These are phyloP conservation scores for Schizotus pectinicornis DNA, from an alignment of 2,888 invertebrate species.

Conservation along the genomic window DNA sequence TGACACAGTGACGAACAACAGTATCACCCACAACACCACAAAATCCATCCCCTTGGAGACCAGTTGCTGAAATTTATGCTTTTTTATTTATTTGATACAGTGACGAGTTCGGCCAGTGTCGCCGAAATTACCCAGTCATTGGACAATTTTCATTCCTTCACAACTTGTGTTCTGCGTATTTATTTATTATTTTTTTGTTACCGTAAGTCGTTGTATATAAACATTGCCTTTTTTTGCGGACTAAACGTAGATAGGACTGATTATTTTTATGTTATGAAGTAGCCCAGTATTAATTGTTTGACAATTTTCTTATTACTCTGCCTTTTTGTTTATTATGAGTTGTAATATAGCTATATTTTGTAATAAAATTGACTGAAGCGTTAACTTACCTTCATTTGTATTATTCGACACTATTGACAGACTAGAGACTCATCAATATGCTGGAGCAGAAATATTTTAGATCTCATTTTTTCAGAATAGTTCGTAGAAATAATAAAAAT, in stretches of 20 bases:
- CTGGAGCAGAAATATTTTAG: too few species aligned
- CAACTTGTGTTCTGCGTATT: constrained; percentile 24
- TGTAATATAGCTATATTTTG: constrained; percentile 5
- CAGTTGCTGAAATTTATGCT: constrained; percentile 56
- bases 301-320: not conserved
- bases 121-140: constrained; percentile 12
- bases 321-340: not conserved
- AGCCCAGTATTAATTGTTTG: constrained; percentile 25
- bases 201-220: constrained; percentile 19
- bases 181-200: constrained; percentile 18
- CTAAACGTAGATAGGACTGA: not conserved
- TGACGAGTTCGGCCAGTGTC: not conserved
- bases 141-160: constrained; percentile 8
- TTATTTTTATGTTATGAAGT: constrained; percentile 10
- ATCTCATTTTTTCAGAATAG: too few species aligned
- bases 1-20: constrained; percentile 72
- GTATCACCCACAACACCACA: constrained; percentile 69
- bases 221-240: not conserved
- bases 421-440: too few species aligned
- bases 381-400: not conserved
- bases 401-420: too few species aligned
- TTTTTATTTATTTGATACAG: not conserved
- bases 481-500: too few species aligned
- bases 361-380: not conserved
- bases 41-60: constrained; percentile 62